A percentile compares a stretch with the other conserved stretches of the same genome.
phyloP scores from a whole-genome alignment of 2,113 vertebrate genomes.

The Brienomyrus longianalis region DNA sequence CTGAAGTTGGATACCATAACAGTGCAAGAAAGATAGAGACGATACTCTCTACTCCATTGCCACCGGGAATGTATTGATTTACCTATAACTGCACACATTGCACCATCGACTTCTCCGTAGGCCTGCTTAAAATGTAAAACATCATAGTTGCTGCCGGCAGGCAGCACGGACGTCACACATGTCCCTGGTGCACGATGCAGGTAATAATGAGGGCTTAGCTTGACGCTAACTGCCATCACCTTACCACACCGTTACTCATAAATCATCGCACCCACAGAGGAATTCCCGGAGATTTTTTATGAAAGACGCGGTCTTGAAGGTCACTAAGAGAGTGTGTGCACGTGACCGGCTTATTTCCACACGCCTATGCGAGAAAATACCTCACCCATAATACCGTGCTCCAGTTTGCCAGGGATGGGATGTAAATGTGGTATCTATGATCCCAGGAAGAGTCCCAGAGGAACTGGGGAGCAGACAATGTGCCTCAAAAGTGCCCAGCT shows the following conservation, averaged over 20 bases:
- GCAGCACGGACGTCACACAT: background rate
- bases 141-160: background rate
- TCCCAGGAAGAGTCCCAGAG: background rate
- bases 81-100: background rate
- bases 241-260: background rate
- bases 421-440: background rate
- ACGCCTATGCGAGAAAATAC: background rate
- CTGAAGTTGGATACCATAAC: background rate
- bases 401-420: background rate
- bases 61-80: background rate
- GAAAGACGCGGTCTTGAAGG: background rate
- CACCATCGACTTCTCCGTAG: background rate
- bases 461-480: background rate
- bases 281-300: background rate
- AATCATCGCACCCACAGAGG: background rate
- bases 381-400: background rate
- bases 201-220: background rate
- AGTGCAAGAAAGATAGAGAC: background rate
- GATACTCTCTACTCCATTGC: background rate
- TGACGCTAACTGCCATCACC: background rate
- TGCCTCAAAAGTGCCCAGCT: background rate
- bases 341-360: background rate
- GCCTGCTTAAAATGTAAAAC: background rate
- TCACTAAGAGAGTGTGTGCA: background rate
- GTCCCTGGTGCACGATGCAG: background rate